Conservation (phyloP, 2,113 vertebrate species). For the Eira barbara region DNA sequence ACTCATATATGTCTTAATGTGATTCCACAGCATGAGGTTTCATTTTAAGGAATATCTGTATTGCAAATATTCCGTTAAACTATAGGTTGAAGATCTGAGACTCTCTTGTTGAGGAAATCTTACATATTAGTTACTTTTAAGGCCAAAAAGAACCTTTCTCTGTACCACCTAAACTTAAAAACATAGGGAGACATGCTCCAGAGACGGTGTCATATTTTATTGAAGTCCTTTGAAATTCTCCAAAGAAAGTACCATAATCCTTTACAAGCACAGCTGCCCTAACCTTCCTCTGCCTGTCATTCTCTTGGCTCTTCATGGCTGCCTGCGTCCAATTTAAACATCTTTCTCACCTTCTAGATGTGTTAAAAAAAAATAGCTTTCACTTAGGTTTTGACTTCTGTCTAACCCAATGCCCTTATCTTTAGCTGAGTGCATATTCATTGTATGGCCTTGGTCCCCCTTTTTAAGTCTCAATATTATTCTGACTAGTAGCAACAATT, state of each 20-base stretch:
- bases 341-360: not conserved
- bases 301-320: not conserved
- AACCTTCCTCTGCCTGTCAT: not conserved
- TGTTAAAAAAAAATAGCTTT: not conserved
- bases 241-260: not conserved
- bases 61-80: not conserved
- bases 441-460: not conserved
- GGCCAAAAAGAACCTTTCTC: not conserved
- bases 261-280: not conserved
- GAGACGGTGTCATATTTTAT: not conserved
- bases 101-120: not conserved
- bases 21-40: not conserved
- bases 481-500: not conserved
- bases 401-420: not conserved
- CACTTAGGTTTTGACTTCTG: not conserved
- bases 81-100: not conserved
- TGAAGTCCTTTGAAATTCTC: constrained; percentile 7
- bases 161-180: not conserved
- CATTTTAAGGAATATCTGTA: not conserved
- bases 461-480: not conserved
- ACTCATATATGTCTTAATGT: not conserved
- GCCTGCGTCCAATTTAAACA: not conserved
- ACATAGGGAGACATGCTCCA: not conserved
- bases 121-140: not conserved
- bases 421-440: not conserved